These are phyloP conservation scores for Pachymerium ferrugineum DNA, from an alignment of 2,888 invertebrate species.

Conservation along the genomic window DNA sequence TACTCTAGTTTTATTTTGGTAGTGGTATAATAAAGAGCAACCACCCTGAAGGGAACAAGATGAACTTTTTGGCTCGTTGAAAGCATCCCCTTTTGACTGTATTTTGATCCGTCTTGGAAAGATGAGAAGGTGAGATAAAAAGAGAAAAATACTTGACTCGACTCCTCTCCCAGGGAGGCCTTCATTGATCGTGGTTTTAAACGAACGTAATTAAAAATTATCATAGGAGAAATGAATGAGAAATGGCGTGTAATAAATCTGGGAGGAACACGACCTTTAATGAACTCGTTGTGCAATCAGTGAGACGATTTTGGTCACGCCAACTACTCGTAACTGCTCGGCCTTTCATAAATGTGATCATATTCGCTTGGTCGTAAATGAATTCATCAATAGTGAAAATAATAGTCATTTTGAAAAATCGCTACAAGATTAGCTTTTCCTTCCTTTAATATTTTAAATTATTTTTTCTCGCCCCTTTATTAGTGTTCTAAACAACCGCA, in stretches of 20 bases:
- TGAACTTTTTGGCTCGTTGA: background rate
- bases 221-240: slow-evolving; percentile 7
- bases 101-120: background rate
- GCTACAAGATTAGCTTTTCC: background rate
- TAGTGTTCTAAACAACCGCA: no score
- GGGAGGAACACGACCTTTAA: slow-evolving; percentile 13
- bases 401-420: background rate
- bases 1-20: no score
- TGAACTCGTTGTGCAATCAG: slow-evolving; percentile 13
- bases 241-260: slow-evolving; percentile 13
- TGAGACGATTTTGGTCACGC: background rate
- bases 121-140: slow-evolving; percentile 5
- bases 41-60: background rate
- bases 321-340: slow-evolving; percentile 4
- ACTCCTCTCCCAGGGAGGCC: background rate
- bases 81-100: background rate
- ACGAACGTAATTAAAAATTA: slow-evolving; percentile 7
- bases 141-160: background rate
- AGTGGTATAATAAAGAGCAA: background rate
- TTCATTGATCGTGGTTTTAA: background rate
- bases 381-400: background rate
- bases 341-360: background rate
- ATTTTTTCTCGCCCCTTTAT: background rate
- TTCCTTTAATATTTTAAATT: background rate
- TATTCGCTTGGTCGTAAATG: slow-evolving; percentile 4